phyloP scores from a whole-genome alignment of 2,888 invertebrate species.

The Brachyptera risi region DNA sequence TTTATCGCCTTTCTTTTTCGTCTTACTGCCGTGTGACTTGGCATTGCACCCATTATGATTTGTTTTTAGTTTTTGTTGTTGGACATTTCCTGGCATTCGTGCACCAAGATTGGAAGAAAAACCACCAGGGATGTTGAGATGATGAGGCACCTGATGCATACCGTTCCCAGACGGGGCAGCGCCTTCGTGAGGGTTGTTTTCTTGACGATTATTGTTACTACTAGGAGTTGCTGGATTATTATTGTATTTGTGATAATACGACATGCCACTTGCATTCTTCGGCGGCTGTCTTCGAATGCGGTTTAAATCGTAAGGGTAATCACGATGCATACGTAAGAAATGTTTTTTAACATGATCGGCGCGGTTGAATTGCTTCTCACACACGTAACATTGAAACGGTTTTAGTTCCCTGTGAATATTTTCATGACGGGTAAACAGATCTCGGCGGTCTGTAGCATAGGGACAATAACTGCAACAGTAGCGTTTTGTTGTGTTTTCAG shows the following conservation, averaged over 20 bases:
- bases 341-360: conserved; percentile 95
- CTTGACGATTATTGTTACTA: conserved; percentile 17
- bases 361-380: conserved; percentile 88
- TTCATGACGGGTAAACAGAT: conserved; percentile 87
- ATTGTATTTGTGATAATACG: conserved; percentile 34
- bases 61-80: conserved; percentile 33
- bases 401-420: conserved; percentile 92
- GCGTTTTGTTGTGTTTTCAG: conserved; percentile 43
- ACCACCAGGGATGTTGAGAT: conserved; percentile 29
- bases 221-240: conserved; percentile 19
- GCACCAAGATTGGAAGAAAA: conserved; percentile 6
- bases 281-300: conserved; percentile 62
- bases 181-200: conserved; percentile 21
- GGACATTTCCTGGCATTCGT: neutral
- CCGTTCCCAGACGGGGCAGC: conserved; percentile 3
- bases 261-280: conserved; percentile 36
- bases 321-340: conserved; percentile 86
- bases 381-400: conserved; percentile 90
- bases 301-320: conserved; percentile 81
- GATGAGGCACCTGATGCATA: conserved; percentile 26
- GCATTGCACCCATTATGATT: conserved; percentile 43
- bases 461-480: conserved; percentile 86
- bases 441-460: conserved; percentile 86
- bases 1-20: conserved; percentile 56
- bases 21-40: conserved; percentile 39